A percentile compares a stretch with the other conserved stretches of the same genome.
Conservation (phyloP, 2,888 invertebrate species). For the Cyclophora albipunctata region DNA sequence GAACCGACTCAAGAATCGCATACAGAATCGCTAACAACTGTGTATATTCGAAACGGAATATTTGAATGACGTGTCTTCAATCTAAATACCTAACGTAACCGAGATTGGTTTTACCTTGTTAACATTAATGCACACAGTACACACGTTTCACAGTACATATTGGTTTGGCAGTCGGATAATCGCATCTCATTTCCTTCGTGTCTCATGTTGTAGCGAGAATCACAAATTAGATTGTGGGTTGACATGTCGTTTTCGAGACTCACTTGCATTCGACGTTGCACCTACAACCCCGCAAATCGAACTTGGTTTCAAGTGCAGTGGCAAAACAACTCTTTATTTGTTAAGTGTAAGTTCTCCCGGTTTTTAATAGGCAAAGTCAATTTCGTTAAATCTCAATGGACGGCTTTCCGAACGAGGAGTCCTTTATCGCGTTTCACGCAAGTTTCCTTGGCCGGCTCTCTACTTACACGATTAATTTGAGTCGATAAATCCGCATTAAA, state of each 20-base stretch:
- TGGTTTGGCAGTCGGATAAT: slow-evolving; percentile 40
- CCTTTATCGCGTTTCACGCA: slow-evolving; percentile 68
- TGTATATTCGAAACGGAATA: no score
- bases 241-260: slow-evolving; percentile 51
- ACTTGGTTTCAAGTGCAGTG: neutral
- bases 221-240: slow-evolving; percentile 60
- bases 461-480: slow-evolving; percentile 74
- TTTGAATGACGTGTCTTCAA: no score
- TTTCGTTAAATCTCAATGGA: slow-evolving; percentile 53
- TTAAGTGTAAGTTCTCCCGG: no score
- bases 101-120: no score
- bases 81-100: no score
- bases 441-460: slow-evolving; percentile 60
- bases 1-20: no score
- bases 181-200: slow-evolving; percentile 61
- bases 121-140: no score
- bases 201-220: slow-evolving; percentile 52
- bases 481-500: slow-evolving; percentile 74
- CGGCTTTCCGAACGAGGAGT: slow-evolving; percentile 49
- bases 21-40: no score
- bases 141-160: no score
- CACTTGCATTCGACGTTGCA: slow-evolving; percentile 38
- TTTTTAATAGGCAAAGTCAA: slow-evolving; percentile 31
- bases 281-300: slow-evolving; percentile 30
- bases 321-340: no score